Base-by-base conservation (phyloP, 2,797 vertebrate species). In the Carcharodon carcharias region DNA sequence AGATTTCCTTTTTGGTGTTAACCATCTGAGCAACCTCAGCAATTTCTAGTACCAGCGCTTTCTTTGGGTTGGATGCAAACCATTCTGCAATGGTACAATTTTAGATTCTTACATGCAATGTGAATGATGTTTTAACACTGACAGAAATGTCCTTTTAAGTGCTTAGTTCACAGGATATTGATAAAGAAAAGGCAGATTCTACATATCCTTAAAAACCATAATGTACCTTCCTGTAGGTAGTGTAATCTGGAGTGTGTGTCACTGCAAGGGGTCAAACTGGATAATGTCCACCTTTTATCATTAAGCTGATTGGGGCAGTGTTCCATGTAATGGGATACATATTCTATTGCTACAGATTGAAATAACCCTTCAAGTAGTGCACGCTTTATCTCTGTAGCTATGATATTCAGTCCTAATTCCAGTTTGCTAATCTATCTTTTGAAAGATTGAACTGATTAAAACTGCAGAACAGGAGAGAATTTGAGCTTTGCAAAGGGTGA, bases 391-490 rank as follows among this genome's bases (percentile, higher is more conserved):
- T 65, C 63, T 69, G 93, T 14, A 56, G 1, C 50, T 73, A 35
- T 73, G 11, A 73, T 35, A 35, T 77, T 56, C 31, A 73, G 94
- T 35, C 95, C 61, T 94, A 95, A 95, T 95, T 77, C 69, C 40
- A 95, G 40, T 31, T 69, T 69, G 21, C 65, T 95, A 26, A 67
- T 50, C 45, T 95, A 54, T 56, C 45, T 54, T 73, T 56, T 31
- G 9, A 73, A 54, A 71, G 67, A 45, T 63, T 21, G 65, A 93
- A 67, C 21, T 12, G 61, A 93, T 93, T 67, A 67, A 45, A 67
- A 40, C 35, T 65, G 61, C 1, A 85, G 82, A 9, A 82, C 40
- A 50, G 45, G 82, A 93, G 63, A 67, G 35, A 18, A 45, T 67
- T 93, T 26, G 61, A 67, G 40, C 40, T 67, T 40, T 67, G 45